Percentiles rank a stretch among this genome's conserved stretches.
These are phyloP conservation scores for Desmodus rotundus DNA, from an alignment of 2,113 vertebrate genomes.

Conservation along the genomic window DNA sequence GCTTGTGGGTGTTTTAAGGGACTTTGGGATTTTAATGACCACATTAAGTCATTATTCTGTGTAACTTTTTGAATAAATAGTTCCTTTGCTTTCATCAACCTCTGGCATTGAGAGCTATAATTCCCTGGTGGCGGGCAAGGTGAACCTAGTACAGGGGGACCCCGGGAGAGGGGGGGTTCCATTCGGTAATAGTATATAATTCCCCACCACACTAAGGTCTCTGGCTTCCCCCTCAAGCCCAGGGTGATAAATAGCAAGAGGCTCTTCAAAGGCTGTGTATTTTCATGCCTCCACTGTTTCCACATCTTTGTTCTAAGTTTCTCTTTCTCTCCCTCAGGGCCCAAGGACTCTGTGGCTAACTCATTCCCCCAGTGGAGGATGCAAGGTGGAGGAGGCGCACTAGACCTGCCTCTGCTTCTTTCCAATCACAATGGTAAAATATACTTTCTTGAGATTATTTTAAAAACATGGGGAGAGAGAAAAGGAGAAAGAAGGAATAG, in stretches of 20 bases:
- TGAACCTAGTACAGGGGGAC: no score
- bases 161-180: no score
- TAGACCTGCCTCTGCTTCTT: background rate
- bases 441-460: slow-evolving; percentile 80
- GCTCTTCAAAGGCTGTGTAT: background rate
- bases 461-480: background rate
- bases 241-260: background rate
- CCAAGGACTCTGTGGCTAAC: background rate
- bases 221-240: background rate
- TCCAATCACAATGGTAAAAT: slow-evolving; percentile 72
- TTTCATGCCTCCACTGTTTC: background rate
- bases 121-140: no score
- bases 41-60: no score
- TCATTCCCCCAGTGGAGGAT: background rate
- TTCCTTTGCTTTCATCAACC: no score
- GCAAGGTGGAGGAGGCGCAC: background rate
- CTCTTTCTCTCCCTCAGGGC: background rate
- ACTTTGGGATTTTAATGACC: no score
- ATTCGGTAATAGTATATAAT: no score
- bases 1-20: no score
- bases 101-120: no score
- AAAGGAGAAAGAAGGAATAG: background rate
- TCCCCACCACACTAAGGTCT: background rate
- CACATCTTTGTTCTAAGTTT: background rate
- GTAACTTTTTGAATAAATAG: no score